Conservation (phyloP, 2,888 invertebrate species). For the Drosophila pseudotakahashii region DNA sequence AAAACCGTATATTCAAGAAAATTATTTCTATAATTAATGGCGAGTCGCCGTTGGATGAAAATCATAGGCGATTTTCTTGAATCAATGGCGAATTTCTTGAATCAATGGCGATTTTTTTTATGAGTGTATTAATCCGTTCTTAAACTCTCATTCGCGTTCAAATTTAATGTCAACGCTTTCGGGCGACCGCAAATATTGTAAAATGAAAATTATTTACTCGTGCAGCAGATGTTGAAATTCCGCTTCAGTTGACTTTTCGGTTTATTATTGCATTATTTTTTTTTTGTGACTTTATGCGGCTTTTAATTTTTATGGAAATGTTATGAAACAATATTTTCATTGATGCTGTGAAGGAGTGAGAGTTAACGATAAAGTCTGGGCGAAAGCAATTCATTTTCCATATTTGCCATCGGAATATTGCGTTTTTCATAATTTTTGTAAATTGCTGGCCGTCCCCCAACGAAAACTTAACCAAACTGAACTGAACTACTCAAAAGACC, state of each 20-base stretch:
- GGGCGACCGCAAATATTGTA: constrained; percentile 6
- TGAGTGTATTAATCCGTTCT: constrained; percentile 30
- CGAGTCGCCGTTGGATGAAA: no score
- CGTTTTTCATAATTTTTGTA: constrained; percentile 8
- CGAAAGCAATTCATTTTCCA: constrained; percentile 7
- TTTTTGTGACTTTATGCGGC: constrained; percentile 17
- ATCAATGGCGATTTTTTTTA: no score
- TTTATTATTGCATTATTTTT: constrained; percentile 18
- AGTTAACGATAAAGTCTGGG: background rate
- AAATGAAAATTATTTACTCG: constrained; percentile 15
- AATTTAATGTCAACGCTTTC: constrained; percentile 11
- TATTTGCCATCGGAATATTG: constrained; percentile 10
- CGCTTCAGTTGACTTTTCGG: constrained; percentile 12
- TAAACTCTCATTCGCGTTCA: constrained; percentile 4
- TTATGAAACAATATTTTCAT: constrained; percentile 10
- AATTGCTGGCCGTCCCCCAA: constrained; percentile 2
- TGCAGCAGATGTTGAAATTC: constrained; percentile 8
- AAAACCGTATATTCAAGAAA: no score
- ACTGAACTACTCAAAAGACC: constrained; percentile 17
- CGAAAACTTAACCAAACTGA: constrained; percentile 7
- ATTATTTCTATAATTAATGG: no score
- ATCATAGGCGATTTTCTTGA: no score
- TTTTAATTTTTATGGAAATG: constrained; percentile 4
- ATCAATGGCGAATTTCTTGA: no score
- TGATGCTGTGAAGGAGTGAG: background rate